Evolutionary conservation across 2,888 invertebrate genomes (phyloP).

Genomic region (Apodemia mormo): DNA sequence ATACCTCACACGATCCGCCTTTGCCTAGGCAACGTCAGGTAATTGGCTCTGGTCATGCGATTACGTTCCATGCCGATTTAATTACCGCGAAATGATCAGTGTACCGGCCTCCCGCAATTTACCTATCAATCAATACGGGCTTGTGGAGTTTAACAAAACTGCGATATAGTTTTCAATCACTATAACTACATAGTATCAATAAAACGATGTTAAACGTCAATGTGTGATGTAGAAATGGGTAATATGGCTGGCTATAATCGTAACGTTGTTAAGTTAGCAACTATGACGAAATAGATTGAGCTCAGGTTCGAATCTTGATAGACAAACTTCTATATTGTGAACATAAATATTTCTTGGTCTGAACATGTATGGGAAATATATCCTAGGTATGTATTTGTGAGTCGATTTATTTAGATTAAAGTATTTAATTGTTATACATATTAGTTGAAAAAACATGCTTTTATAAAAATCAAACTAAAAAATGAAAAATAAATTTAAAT

Average conservation of each 20-base stretch:
- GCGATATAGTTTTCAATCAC: constrained; percentile 57
- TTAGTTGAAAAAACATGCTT: no score
- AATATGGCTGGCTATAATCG: not conserved
- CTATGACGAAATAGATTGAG: no score
- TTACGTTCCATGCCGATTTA: constrained; percentile 79
- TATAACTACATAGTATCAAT: constrained; percentile 45
- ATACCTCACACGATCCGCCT: constrained; percentile 68
- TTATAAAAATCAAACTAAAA: no score
- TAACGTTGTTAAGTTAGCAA: no score
- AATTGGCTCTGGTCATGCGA: constrained; percentile 81
- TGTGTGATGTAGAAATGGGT: not conserved
- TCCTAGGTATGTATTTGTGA: no score
- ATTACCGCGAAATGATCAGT: constrained; percentile 80
- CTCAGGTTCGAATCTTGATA: no score
- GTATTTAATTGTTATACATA: no score
- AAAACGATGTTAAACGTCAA: constrained; percentile 48
- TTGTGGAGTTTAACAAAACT: constrained; percentile 49
- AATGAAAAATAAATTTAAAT: no score
- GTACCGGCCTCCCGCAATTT: constrained; percentile 77
- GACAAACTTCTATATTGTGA: no score
- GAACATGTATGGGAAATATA: no score
- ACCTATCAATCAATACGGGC: constrained; percentile 76
- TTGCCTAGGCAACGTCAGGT: constrained; percentile 70
- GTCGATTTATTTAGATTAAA: no score
- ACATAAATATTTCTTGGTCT: no score